Evolutionary conservation across 2,888 invertebrate genomes (phyloP).

Genomic region (Galeruca laticollis): DNA sequence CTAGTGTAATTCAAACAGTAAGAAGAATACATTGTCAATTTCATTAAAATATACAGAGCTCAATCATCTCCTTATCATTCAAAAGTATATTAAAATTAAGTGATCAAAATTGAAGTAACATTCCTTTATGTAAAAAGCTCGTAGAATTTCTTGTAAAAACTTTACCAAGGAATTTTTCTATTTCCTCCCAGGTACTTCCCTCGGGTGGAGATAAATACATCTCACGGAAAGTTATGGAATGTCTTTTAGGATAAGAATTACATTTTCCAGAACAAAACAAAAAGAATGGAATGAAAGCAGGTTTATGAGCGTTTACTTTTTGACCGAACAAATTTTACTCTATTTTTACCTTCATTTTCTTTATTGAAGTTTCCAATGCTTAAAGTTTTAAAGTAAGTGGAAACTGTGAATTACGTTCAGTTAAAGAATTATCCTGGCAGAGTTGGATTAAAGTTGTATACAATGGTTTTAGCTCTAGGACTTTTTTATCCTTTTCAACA

Average conservation of each 20-base stretch:
- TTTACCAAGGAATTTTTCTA: not conserved
- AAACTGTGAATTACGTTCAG: not conserved
- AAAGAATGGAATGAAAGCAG: not conserved
- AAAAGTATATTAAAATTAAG: no score
- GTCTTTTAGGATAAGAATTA: constrained; percentile 15
- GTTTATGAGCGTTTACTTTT: constrained; percentile 9
- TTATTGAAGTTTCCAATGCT: constrained; percentile 4
- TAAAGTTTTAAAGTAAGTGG: constrained; percentile 2
- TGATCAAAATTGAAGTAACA: not conserved
- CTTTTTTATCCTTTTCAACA: not conserved
- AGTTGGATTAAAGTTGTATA: not conserved
- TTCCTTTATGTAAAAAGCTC: not conserved
- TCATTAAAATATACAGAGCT: no score
- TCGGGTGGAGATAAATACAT: constrained; percentile 19
- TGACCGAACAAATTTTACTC: not conserved
- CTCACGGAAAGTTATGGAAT: constrained; percentile 13
- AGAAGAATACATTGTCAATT: no score
- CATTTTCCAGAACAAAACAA: not conserved
- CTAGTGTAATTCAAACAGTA: no score
- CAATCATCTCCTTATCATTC: no score
- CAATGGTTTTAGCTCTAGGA: not conserved
- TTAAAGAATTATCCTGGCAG: not conserved
- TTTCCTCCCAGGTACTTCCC: constrained; percentile 4
- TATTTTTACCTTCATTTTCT: not conserved
- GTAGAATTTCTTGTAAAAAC: not conserved